phyloP scores from a whole-genome alignment of 2,797 vertebrate species.

The Crenichthys baileyi region DNA sequence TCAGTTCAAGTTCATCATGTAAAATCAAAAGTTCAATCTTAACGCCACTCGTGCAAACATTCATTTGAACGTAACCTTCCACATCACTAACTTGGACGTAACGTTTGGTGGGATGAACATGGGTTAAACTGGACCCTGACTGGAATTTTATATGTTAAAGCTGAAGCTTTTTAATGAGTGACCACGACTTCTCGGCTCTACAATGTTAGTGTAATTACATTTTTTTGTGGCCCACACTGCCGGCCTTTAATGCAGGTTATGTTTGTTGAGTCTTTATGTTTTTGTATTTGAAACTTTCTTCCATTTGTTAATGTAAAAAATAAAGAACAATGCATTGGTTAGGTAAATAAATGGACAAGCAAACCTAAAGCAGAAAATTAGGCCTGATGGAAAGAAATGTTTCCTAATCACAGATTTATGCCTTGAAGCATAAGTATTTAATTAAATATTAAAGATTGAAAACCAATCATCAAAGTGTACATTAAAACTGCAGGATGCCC shows the following conservation, averaged over 20 bases:
- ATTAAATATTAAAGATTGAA: constrained; percentile 85
- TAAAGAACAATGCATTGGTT: background rate
- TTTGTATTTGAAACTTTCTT: background rate
- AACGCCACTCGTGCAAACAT: background rate
- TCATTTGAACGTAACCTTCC: background rate
- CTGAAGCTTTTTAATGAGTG: background rate
- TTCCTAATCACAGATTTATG: constrained; percentile 81
- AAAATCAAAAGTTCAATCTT: no score
- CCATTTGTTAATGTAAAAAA: background rate
- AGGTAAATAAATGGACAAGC: constrained; percentile 37
- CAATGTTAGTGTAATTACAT: background rate
- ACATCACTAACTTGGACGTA: background rate
- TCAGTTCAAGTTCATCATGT: no score
- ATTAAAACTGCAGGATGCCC: constrained; percentile 74
- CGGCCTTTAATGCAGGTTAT: background rate
- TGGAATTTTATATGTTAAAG: background rate
- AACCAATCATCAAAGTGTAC: constrained; percentile 80
- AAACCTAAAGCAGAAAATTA: constrained; percentile 44
- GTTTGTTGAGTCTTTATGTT: background rate
- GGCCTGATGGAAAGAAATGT: constrained; percentile 62
- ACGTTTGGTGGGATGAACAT: background rate
- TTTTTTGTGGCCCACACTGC: background rate
- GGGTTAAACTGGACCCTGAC: background rate
- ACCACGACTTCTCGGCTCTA: background rate
- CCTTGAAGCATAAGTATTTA: constrained; percentile 82